A percentile compares a stretch with the other conserved stretches of the same genome.
Conservation (phyloP, 2,888 invertebrate genomes). For the Apeira syringaria region DNA sequence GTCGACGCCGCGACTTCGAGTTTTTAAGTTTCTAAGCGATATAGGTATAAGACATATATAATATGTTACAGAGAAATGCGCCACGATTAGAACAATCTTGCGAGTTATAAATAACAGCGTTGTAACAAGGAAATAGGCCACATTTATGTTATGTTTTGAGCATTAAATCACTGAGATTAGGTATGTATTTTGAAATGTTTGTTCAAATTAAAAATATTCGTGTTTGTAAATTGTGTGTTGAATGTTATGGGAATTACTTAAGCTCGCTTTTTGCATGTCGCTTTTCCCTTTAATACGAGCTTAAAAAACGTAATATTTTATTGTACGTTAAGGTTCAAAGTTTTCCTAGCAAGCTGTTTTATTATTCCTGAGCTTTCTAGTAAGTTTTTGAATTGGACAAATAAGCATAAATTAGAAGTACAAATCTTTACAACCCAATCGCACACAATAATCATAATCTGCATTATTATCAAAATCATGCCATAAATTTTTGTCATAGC, state of each 20-base stretch:
- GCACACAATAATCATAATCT: no score
- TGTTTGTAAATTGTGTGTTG: neutral
- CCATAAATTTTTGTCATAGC: neutral
- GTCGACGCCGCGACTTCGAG: neutral
- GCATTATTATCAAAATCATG: no score
- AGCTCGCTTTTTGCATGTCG: no score
- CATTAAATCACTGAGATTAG: slow-evolving; percentile 10
- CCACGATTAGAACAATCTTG: slow-evolving; percentile 10
- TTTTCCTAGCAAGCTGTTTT: no score
- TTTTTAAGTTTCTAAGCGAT: slow-evolving; percentile 16
- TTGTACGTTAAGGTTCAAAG: no score
- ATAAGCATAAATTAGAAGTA: no score
- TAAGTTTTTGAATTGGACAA: no score
- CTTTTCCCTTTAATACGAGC: no score
- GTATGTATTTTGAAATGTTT: slow-evolving; percentile 1
- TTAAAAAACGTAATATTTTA: neutral
- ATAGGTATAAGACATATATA: no score
- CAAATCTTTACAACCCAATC: no score
- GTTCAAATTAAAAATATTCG: neutral
- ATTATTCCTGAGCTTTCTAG: no score
- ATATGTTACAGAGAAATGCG: neutral
- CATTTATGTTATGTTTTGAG: slow-evolving; percentile 8
- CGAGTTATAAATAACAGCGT: slow-evolving; percentile 7
- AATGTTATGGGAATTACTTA: no score
- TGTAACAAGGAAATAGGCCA: slow-evolving; percentile 10